Percentiles rank a stretch among this genome's conserved stretches.
Evolutionary conservation across 2,113 vertebrate species (phyloP).

Genomic region (Elaphurus davidianus): DNA sequence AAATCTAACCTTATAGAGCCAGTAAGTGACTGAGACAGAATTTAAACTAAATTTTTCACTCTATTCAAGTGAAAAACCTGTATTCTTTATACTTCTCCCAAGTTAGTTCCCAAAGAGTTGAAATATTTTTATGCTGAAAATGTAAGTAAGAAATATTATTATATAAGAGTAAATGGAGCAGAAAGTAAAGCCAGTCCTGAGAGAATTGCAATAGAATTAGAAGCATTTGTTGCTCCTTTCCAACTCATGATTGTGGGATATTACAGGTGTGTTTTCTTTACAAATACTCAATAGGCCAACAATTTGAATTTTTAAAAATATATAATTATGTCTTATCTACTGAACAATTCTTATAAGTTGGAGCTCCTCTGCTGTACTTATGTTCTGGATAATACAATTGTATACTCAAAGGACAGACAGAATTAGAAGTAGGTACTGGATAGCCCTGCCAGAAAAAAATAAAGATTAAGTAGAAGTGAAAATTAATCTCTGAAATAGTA

Average conservation of each 20-base stretch:
- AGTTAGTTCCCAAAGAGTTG: background rate
- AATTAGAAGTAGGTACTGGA: background rate
- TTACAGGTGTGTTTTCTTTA: conserved; percentile 42
- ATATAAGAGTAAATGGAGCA: background rate
- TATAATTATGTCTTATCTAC: background rate
- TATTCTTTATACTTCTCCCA: background rate
- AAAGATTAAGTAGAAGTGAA: background rate
- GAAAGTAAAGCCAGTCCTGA: background rate
- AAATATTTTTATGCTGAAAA: background rate
- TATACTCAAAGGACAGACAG: background rate
- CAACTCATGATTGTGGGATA: background rate
- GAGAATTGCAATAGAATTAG: conserved; percentile 7
- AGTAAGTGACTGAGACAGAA: background rate
- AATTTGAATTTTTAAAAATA: conserved; percentile 28
- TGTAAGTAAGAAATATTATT: background rate
- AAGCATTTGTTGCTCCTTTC: conserved; percentile 30
- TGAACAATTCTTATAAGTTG: background rate
- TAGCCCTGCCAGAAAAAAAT: background rate
- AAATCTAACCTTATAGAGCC: background rate
- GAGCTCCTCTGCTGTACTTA: background rate
- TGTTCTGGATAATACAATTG: background rate
- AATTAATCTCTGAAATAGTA: background rate
- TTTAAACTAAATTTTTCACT: background rate
- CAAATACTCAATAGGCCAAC: background rate
- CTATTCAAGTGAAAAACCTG: background rate